phyloP scores from a whole-genome alignment of 2,113 vertebrate species.

The Illadopsis cleaveri region DNA sequence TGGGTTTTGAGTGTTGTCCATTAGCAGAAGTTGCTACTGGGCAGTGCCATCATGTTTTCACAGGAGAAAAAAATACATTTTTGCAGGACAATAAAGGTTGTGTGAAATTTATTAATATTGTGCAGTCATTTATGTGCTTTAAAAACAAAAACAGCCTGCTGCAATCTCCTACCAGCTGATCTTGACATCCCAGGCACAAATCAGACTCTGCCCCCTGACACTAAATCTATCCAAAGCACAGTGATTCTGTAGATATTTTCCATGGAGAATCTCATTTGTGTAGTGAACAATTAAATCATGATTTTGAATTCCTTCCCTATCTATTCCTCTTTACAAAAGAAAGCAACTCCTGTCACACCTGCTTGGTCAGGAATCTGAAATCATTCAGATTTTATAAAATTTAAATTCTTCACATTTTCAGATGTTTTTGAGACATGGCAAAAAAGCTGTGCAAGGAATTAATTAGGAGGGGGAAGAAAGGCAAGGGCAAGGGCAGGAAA shows the following conservation, averaged over 20 bases:
- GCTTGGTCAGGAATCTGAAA: background rate
- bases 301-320: background rate
- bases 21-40: background rate
- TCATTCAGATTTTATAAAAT: background rate
- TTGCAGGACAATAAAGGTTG: background rate
- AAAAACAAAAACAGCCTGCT: background rate
- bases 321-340: background rate
- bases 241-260: background rate
- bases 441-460: background rate
- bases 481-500: too few relatives aligned
- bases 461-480: background rate
- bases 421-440: background rate
- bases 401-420: background rate
- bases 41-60: background rate
- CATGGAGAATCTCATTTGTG: background rate
- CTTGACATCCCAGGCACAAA: background rate
- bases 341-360: background rate
- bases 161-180: background rate
- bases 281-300: background rate
- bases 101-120: background rate
- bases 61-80: background rate
- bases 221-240: background rate
- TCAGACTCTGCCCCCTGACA: background rate
- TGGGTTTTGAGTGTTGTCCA: background rate
- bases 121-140: background rate